These are phyloP conservation scores for Grammomys dolichurus DNA, from an alignment of 2,113 vertebrate species.

Conservation along the genomic window DNA sequence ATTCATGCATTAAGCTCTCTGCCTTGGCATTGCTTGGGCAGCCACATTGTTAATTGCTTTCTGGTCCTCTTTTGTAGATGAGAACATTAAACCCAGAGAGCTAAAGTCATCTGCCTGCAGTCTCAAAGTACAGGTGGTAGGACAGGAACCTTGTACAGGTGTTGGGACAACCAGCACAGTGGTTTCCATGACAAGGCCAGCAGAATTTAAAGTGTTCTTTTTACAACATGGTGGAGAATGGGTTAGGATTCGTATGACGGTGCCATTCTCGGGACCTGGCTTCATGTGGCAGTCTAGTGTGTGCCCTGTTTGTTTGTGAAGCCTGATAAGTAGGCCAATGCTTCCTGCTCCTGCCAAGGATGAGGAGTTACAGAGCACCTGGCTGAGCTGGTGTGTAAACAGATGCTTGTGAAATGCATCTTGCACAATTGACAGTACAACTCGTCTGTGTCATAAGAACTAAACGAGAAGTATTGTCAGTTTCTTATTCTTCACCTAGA, in stretches of 20 bases:
- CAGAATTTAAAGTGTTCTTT: not conserved
- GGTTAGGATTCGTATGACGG: not conserved
- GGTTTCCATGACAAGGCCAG: not conserved
- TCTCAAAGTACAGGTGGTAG: not conserved
- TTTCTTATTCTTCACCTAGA: no score
- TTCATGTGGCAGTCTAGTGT: not conserved
- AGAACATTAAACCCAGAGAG: not conserved
- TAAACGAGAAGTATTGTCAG: no score
- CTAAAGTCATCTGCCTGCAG: not conserved
- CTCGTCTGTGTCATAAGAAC: not conserved
- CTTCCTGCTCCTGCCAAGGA: not conserved
- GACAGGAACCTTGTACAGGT: not conserved
- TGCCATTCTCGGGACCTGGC: not conserved
- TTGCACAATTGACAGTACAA: not conserved
- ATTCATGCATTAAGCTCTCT: not conserved
- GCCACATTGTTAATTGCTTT: not conserved
- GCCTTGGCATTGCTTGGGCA: not conserved
- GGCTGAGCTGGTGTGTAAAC: not conserved
- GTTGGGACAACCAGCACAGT: not conserved
- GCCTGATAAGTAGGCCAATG: not conserved
- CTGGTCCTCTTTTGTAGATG: not conserved
- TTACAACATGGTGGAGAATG: not conserved
- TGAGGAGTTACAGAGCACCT: not conserved
- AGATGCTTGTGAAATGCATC: not conserved
- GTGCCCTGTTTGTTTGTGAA: slow-evolving; percentile 4